Conservation (phyloP, 2,888 invertebrate species). For the Netelia inedita region DNA sequence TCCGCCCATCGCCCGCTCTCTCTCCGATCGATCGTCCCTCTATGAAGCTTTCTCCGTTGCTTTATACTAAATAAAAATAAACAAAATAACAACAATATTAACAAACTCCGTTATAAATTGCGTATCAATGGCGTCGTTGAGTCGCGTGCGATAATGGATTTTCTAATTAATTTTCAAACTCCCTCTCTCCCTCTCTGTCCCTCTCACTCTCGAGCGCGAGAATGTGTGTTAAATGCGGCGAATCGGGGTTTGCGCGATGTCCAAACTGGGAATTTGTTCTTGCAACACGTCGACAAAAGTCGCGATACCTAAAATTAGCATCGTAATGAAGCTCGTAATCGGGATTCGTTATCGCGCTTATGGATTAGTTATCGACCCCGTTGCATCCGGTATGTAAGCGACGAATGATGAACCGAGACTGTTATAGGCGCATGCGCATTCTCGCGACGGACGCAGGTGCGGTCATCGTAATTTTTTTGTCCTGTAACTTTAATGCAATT, state of each 20-base stretch:
- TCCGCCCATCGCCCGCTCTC: conserved; percentile 28
- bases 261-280: background rate
- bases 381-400: background rate
- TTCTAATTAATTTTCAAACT: conserved; percentile 59
- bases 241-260: background rate
- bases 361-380: background rate
- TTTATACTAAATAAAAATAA: conserved; percentile 16
- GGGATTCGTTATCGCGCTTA: background rate
- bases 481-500: background rate
- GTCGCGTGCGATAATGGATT: conserved; percentile 19
- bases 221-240: conserved; percentile 10
- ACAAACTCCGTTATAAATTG: conserved; percentile 42
- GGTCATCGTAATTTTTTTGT: conserved; percentile 45
- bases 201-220: background rate
- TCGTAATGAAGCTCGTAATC: background rate
- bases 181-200: background rate
- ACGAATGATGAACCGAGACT: conserved; percentile 42
- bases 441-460: conserved; percentile 17
- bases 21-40: conserved; percentile 52
- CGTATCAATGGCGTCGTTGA: conserved; percentile 38
- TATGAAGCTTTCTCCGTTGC: conserved; percentile 29
- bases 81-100: background rate
- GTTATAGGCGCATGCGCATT: background rate
- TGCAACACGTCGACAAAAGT: background rate
- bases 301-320: background rate